These are phyloP conservation scores for Drosophila lacteicornis DNA, from an alignment of 1,140 invertebrate genomes.

Conservation along the genomic window DNA sequence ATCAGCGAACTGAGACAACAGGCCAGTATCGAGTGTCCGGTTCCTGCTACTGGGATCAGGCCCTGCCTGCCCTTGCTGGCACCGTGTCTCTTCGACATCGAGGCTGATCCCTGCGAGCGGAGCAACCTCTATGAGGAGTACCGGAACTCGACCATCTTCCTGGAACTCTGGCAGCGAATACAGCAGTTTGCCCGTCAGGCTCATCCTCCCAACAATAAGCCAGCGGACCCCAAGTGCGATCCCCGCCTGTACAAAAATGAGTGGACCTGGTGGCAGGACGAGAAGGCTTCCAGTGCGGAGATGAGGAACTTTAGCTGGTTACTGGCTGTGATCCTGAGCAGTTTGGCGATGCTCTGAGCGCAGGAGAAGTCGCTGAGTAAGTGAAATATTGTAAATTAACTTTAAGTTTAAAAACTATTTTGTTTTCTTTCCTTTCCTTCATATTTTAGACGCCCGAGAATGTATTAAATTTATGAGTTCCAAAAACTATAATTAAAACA, in stretches of 20 bases:
- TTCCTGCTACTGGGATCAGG: not conserved
- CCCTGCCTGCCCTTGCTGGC: conserved; percentile 83
- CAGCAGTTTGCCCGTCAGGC: conserved; percentile 51
- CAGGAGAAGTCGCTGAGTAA: not conserved
- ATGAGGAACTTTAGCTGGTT: not conserved
- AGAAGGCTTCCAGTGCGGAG: conserved; percentile 7
- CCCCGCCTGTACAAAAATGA: conserved; percentile 58
- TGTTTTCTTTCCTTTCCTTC: not conserved
- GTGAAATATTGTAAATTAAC: not conserved
- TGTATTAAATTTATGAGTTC: not conserved
- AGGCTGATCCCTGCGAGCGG: conserved; percentile 92
- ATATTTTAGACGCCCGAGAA: not conserved
- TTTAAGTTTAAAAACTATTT: not conserved
- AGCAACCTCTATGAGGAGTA: conserved; percentile 87
- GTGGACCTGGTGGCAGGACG: conserved; percentile 79
- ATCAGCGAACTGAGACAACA: conserved; percentile 82
- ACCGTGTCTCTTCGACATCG: conserved; percentile 91
- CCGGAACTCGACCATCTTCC: conserved; percentile 41
- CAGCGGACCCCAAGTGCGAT: conserved; percentile 51
- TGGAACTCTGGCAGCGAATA: conserved; percentile 47
- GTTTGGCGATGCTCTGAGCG: conserved; percentile 3
- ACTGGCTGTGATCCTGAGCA: not conserved
- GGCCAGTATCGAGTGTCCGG: conserved; percentile 84
- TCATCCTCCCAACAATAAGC: conserved; percentile 60
- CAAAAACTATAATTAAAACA: not conserved